These are phyloP conservation scores for Eilema caniola DNA, from an alignment of 2,888 invertebrate genomes.

Conservation along the genomic window DNA sequence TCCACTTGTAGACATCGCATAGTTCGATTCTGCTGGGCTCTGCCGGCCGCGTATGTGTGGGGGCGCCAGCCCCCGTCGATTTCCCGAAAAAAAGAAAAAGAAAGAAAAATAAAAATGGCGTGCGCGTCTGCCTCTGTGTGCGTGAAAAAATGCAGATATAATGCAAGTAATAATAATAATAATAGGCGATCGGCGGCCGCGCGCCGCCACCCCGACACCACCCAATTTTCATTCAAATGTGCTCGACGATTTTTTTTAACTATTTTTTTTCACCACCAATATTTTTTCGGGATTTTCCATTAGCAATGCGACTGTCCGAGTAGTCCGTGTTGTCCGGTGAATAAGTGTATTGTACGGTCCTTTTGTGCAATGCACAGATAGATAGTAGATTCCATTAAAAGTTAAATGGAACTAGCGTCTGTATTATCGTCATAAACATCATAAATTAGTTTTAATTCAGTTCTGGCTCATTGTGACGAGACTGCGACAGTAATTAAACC, in stretches of 20 bases:
- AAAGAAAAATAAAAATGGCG: conserved; percentile 83
- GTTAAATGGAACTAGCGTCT: conserved; percentile 52
- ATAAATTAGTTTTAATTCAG: conserved; percentile 38
- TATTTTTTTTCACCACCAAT: conserved; percentile 76
- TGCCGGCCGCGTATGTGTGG: conserved; percentile 66
- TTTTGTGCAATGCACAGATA: conserved; percentile 56
- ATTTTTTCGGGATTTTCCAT: conserved; percentile 85
- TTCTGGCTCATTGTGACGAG: conserved; percentile 33
- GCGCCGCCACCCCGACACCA: conserved; percentile 72
- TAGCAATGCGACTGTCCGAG: conserved; percentile 78
- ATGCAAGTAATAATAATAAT: conserved; percentile 87
- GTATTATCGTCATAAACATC: conserved; percentile 35
- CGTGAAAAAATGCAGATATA: conserved; percentile 86
- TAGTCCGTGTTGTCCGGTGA: conserved; percentile 70
- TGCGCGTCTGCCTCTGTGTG: conserved; percentile 72
- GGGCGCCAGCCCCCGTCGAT: conserved; percentile 71
- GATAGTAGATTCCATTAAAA: conserved; percentile 68
- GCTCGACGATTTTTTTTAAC: conserved; percentile 78
- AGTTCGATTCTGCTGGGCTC: conserved; percentile 73
- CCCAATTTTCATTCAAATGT: conserved; percentile 86
- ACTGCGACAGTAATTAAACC: conserved; percentile 26
- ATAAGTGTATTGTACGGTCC: conserved; percentile 66
- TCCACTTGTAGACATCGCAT: conserved; percentile 87
- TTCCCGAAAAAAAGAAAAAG: conserved; percentile 80
- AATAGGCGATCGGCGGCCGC: conserved; percentile 82